Conservation (phyloP, 2,888 invertebrate species). For the Cantharis lateralis region DNA sequence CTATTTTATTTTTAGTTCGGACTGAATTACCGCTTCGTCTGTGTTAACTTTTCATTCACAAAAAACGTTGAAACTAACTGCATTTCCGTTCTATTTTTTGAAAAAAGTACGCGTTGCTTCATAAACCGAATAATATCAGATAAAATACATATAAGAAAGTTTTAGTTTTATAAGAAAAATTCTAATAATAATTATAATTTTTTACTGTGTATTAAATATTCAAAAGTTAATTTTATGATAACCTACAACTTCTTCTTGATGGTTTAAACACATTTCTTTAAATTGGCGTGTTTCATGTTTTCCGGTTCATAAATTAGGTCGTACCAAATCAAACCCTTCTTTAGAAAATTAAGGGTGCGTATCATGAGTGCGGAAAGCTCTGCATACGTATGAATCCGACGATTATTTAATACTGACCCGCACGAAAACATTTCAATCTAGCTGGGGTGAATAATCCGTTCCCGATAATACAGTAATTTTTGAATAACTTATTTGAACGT, state of each 20-base stretch:
- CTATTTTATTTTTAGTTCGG: no score
- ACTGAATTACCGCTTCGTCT: no score
- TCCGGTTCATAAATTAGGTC: neutral
- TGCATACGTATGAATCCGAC: neutral
- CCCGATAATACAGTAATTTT: neutral
- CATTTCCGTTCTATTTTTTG: no score
- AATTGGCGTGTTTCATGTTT: neutral
- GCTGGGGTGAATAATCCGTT: neutral
- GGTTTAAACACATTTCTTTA: neutral
- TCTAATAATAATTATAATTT: no score
- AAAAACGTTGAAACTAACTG: no score
- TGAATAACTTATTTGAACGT: neutral
- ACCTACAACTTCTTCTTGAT: neutral
- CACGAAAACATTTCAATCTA: neutral
- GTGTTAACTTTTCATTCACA: no score
- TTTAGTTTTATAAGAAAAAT: no score
- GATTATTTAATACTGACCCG: neutral
- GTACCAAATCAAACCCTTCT: neutral
- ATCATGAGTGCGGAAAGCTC: neutral
- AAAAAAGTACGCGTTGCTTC: no score
- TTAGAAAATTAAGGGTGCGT: neutral
- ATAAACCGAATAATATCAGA: no score
- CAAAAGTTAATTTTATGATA: neutral
- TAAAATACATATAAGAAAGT: no score
- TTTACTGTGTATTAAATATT: no score